Evolutionary conservation across 2,113 vertebrate genomes (phyloP).

Genomic region (Glaucidium brasilianum): DNA sequence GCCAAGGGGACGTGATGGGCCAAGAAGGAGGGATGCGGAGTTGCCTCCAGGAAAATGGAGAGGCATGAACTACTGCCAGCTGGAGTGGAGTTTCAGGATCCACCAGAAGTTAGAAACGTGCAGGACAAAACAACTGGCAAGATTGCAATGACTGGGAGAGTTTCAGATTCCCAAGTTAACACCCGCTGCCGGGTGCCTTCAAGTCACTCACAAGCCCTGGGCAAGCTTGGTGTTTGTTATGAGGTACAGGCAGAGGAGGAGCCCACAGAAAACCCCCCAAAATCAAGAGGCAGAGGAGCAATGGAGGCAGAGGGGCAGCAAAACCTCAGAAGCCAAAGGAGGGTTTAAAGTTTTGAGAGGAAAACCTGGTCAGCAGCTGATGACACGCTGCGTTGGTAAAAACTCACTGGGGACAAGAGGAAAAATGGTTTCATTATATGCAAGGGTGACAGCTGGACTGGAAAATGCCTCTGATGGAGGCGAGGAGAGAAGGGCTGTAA

Average conservation of each 20-base stretch:
- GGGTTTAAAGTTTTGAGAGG: background rate
- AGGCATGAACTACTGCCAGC: accelerated
- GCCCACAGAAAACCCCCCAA: background rate
- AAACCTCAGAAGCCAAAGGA: background rate
- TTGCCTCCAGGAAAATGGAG: background rate
- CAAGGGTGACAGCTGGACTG: background rate
- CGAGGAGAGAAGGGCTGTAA: background rate
- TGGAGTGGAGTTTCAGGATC: background rate
- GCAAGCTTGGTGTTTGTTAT: accelerated
- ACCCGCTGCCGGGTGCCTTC: background rate
- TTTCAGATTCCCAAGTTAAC: background rate
- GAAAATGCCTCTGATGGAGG: background rate
- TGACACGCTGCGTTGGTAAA: background rate
- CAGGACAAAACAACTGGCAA: background rate
- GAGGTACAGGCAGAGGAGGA: background rate
- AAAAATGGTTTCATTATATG: background rate
- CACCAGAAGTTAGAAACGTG: background rate
- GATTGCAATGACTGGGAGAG: accelerated
- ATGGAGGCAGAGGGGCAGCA: background rate
- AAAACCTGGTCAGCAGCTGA: background rate
- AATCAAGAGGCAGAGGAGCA: background rate
- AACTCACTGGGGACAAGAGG: background rate
- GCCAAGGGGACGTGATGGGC: accelerated
- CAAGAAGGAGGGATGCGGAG: background rate
- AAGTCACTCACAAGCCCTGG: background rate